Evolutionary conservation across 2,113 vertebrate species (phyloP).

Genomic region (Petrocephalus microphthalmus): DNA sequence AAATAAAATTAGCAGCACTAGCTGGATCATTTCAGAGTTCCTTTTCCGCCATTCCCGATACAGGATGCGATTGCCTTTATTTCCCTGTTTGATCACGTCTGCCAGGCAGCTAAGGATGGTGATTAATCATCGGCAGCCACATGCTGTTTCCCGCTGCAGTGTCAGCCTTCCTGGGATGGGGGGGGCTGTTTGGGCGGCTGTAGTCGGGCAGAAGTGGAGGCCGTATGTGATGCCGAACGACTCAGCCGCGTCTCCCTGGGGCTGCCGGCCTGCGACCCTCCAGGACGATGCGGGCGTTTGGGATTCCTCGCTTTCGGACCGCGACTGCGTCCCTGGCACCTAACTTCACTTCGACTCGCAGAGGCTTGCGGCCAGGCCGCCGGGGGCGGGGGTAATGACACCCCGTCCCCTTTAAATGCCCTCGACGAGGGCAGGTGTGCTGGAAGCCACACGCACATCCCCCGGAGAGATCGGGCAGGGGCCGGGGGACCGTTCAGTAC

Average conservation of each 20-base stretch:
- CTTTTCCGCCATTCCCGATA: background rate
- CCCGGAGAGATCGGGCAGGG: background rate
- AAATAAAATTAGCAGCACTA: background rate
- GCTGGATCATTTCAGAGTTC: background rate
- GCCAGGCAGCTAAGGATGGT: background rate
- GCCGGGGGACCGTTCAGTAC: background rate
- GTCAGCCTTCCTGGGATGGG: background rate
- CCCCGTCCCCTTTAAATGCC: background rate
- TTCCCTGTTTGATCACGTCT: background rate
- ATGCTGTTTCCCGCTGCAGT: background rate
- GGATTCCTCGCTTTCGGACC: background rate
- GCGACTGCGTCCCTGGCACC: background rate
- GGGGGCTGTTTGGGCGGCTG: background rate
- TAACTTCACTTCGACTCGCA: background rate
- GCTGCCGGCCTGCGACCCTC: background rate
- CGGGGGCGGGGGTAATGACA: background rate
- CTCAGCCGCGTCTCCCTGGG: background rate
- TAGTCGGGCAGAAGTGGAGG: background rate
- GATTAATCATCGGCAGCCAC: background rate
- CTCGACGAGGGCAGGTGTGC: conserved; percentile 11
- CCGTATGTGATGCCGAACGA: background rate
- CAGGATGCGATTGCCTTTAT: background rate
- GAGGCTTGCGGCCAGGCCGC: background rate
- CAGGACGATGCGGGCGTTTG: too few species aligned
- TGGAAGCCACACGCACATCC: background rate